Evolutionary conservation across 2,888 invertebrate genomes (phyloP), one percentile per base, ranked within the genome.

Genomic region (Silvanus unidentatus): DNA sequence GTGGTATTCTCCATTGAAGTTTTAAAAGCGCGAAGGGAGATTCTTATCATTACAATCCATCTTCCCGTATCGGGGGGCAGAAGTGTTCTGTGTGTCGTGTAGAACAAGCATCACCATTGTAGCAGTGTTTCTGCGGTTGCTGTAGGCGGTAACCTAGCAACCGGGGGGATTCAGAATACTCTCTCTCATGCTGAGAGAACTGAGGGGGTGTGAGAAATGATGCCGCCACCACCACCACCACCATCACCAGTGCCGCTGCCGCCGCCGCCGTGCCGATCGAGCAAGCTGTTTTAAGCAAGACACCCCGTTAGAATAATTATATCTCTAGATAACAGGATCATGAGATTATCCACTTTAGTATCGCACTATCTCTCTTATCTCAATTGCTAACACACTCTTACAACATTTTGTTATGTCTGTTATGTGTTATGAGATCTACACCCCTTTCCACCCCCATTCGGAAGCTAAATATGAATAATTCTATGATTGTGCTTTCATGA

Each of bases 221-320:
- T 42, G 42, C 32, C 30, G 9, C 16, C 38, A n/a, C 38, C 38
- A 14, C 38, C 38, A 13, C 38, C 38, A 13, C 27, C 40, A 13
- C 16, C 22, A 28, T 30, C 14, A 12, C 34, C 12, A 44, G 45
- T 44, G 43, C 35, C 39, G 50, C 52, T 52, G 54, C 53, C 59
- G 62, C 60, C 60, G 59, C 60, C 55, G 60, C 60, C 52, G 53
- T 61, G 49, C 58, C 61, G 63, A 66, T 66, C 67, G 63, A 65
- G 66, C 71, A 71, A 71, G 71, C 71, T 71, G 71, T 71, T 71
- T 70, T 68, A 70, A 70, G 66, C 69, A 71, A 71, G 71, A 71
- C 70, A 70, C 70, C 70, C 70, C 67, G 71, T 71, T 70, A 68
- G 70, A 71, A 71, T 72, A 72, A 72, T 72, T 71, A 71, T 70